Conservation (phyloP, 1,140 invertebrate genomes). For the Pogonognathellus flavescens region DNA sequence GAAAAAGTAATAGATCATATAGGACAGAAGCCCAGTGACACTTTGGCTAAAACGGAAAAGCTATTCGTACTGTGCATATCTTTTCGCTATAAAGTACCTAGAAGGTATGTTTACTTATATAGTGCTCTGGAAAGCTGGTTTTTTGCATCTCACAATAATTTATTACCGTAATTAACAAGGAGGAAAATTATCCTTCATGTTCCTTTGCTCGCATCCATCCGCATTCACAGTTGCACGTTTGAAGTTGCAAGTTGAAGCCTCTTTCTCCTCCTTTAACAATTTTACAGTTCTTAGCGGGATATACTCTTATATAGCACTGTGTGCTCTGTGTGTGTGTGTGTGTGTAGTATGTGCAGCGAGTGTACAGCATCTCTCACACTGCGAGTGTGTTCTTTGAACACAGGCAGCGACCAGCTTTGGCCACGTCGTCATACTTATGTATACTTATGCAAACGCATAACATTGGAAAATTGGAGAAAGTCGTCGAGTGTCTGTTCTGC, state of each 20-base stretch:
- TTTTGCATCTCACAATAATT: constrained; percentile 51
- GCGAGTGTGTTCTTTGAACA: background rate
- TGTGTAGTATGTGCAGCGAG: background rate
- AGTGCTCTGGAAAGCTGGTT: constrained; percentile 29
- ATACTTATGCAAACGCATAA: background rate
- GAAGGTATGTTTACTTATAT: background rate
- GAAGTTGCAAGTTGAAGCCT: background rate
- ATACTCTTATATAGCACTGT: no score
- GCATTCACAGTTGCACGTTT: constrained; percentile 23
- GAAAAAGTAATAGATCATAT: constrained; percentile 59
- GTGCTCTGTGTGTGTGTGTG: no score
- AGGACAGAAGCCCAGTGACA: constrained; percentile 56
- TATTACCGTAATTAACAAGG: constrained; percentile 58
- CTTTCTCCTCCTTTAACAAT: constrained; percentile 8
- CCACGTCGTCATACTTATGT: background rate
- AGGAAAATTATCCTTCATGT: constrained; percentile 57
- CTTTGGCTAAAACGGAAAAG: constrained; percentile 54
- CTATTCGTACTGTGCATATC: background rate
- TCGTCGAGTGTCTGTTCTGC: constrained; percentile 3
- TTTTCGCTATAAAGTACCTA: no score
- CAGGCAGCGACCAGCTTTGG: background rate
- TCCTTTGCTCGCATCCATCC: constrained; percentile 16
- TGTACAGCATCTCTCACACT: background rate
- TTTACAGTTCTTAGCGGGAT: background rate
- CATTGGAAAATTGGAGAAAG: constrained; percentile 8